Base-by-base conservation (phyloP, 2,888 invertebrate species). In the Lypha dubia region DNA sequence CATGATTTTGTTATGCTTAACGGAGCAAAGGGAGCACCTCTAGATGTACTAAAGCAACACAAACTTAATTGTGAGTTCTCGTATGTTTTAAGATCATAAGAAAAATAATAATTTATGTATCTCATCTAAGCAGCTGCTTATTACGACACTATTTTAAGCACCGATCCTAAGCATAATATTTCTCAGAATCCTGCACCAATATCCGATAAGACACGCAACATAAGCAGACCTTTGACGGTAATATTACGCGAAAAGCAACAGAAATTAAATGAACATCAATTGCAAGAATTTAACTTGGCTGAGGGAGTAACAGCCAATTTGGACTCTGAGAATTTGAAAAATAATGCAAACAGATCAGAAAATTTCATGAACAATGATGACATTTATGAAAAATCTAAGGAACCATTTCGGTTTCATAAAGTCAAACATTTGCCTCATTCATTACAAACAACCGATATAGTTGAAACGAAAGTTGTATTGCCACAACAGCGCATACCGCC, bases 1-100 rank as follows among this genome's bases (percentile, higher is more conserved):
- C 15, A 56, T 32, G 80, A 80, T 63, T 84, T 84, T 58, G 46
- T 53, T 8, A 4, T 32, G 7, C 20, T 84, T 15, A 56, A 65
- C 11, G 20, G 0, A 0, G 38, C 4, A 0, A 70, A 49, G 11
- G 15, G 22, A 28, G 38, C 46, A 32, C 13, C 13, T 6, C 0
- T 15, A n/a, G 46, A 46, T 32, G 46, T 8, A 3, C 5, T n/a
- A 0, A 13, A 44, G 24, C 38, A 49, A 22, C 0, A 1, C 0
- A 58, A 68, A 46, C 35, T 38, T 79, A 28, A 28, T 2, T 1
- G 15, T n/a, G n/a, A n/a, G 28, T 38, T 24, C 17, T 53, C 2
- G 20, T 13, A 38, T n/a, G 0, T 68, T n/a, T 35, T 51, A 13
- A n/a, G 49, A 24, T 38, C 2, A 11, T 2, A 65, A n/a, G 6